Percentiles rank a stretch among this genome's conserved stretches.
Evolutionary conservation across 1,140 invertebrate species (phyloP).

Genomic region (Pseudomyrmex gracilis): DNA sequence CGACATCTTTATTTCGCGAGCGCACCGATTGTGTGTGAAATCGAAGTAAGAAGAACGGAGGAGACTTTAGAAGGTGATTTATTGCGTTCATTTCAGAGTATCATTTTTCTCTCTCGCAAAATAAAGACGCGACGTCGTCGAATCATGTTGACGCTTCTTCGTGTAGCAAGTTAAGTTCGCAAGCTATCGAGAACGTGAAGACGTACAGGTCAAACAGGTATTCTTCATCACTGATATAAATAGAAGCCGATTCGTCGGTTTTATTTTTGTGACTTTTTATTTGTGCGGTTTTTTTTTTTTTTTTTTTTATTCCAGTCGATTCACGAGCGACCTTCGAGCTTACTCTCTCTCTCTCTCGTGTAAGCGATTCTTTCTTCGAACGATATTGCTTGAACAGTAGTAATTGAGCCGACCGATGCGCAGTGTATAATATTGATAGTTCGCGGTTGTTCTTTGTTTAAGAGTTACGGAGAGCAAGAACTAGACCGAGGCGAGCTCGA

Average conservation of each 20-base stretch:
- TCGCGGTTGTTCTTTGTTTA: slow-evolving; percentile 7
- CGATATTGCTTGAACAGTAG: slow-evolving; percentile 11
- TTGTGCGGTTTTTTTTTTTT: slow-evolving; percentile 21
- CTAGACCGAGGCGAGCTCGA: neutral
- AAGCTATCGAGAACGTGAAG: slow-evolving; percentile 5
- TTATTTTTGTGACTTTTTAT: slow-evolving; percentile 29
- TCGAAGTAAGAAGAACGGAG: slow-evolving; percentile 10
- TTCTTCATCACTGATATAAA: slow-evolving; percentile 42
- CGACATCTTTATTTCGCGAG: slow-evolving; percentile 24
- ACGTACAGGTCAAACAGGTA: slow-evolving; percentile 53
- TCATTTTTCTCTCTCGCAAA: slow-evolving; percentile 24
- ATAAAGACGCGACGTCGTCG: slow-evolving; percentile 6
- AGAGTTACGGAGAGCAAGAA: slow-evolving; percentile 24
- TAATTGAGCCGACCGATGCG: slow-evolving; percentile 30
- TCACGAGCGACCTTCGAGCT: neutral
- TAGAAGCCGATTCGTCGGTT: slow-evolving; percentile 42
- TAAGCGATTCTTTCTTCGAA: neutral
- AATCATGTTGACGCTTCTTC: slow-evolving; percentile 9
- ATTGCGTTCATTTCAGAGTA: slow-evolving; percentile 11
- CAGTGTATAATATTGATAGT: slow-evolving; percentile 32
- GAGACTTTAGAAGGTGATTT: slow-evolving; percentile 40
- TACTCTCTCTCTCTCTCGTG: neutral
- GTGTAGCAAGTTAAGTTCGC: slow-evolving; percentile 1
- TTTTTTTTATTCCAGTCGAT: neutral
- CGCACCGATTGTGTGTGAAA: neutral